Base-by-base conservation (phyloP, 2,888 invertebrate genomes). In the Scaeva pyrastri region DNA sequence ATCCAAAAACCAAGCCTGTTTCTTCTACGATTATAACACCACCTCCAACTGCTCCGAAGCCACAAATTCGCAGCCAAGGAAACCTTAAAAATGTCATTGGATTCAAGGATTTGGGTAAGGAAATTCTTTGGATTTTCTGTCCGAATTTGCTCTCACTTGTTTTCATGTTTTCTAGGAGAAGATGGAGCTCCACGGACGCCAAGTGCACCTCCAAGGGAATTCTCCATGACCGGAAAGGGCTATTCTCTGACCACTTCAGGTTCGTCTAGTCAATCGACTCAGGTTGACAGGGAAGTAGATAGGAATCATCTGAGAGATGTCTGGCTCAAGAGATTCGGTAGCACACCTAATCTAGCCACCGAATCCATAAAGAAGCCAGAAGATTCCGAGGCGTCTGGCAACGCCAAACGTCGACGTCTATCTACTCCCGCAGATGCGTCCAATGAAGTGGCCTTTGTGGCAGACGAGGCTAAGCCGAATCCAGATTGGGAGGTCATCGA, bases 311-410 rank as follows among this genome's bases (percentile, higher is more conserved):
- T 92, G 19, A 91, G 92, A 12, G 88, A 91, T 4, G 36, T 91
- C 6, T 91, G 92, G 90, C 79, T 90, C 0, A 90, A 90, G 26
- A 90, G 90, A 16, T 92, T 90, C 73, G 88, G 45, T n/a, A 87
- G 68, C 14, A 23, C 60, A n/a, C 10, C 45, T 2, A 41, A 6
- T 7, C 21, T 12, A n/a, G n/a, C n/a, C 16, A 31, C 68, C 16
- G 52, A 70, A 62, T 19, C 64, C 10, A 36, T 52, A 36, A 11
- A 12, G 4, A 56, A 21, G 10, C 12, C 55, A 14, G 55, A 26
- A 10, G 45, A 79, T 0, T 21, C 26, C 0, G 23, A n/a, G 12
- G 19, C 68, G 74, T 16, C 73, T 88, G 88, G 88, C 43, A 87
- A 88, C 76, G 45, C 79, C 0, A 91, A 91, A 75, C 90, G 90